Evolutionary conservation across 2,797 vertebrate genomes (phyloP).

Genomic region (Ciconia nigra): DNA sequence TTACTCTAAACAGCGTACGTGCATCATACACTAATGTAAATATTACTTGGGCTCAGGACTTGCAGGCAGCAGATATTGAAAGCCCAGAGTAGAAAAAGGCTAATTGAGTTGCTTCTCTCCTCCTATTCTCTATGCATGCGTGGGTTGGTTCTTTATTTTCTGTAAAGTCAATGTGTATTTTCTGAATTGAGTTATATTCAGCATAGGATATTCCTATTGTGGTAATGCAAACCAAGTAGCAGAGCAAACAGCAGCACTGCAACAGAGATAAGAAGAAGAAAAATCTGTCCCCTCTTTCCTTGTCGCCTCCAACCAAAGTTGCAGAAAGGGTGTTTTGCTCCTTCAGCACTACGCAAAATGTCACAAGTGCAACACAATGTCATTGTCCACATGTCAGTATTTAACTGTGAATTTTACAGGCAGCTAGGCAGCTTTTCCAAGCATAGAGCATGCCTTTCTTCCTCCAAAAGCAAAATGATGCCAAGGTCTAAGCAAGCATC

Average conservation of each 20-base stretch:
- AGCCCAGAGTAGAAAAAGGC: background rate
- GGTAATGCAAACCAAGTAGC: background rate
- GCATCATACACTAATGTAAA: background rate
- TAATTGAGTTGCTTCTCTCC: background rate
- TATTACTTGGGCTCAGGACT: background rate
- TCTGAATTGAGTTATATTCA: background rate
- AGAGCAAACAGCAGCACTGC: background rate
- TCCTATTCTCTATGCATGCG: background rate
- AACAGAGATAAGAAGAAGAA: background rate
- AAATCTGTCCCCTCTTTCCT: background rate
- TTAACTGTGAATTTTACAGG: background rate
- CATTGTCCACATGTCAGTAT: rapidly evolving
- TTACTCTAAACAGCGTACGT: background rate
- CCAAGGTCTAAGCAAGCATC: background rate
- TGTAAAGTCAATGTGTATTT: background rate
- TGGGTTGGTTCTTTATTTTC: background rate
- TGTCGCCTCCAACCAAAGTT: background rate
- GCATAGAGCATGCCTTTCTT: background rate
- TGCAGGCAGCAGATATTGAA: background rate
- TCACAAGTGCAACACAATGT: background rate
- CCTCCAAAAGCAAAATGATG: background rate
- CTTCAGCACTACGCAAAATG: background rate
- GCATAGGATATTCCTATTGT: background rate
- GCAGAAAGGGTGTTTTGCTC: background rate
- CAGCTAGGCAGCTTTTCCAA: background rate